Conservation (phyloP, 2,113 vertebrate species). For the Dromiciops gliroides region DNA sequence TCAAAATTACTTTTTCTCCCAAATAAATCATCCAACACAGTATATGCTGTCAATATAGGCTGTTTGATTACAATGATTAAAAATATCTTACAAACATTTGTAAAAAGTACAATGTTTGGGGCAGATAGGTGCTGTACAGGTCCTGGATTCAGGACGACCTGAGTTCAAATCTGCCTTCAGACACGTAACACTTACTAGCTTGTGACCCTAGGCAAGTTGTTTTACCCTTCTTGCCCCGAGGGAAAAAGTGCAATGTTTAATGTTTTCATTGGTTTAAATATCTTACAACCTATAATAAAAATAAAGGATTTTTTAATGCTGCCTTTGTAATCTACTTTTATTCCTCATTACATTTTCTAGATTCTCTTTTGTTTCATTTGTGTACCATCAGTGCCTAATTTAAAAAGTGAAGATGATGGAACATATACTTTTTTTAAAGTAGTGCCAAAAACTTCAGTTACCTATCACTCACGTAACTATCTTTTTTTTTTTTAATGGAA, state of each 20-base stretch:
- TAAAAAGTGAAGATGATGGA: neutral
- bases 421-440: neutral
- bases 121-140: too few relatives aligned
- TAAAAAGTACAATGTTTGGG: neutral
- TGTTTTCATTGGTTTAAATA: too few relatives aligned
- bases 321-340: neutral
- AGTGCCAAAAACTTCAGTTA: neutral
- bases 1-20: neutral
- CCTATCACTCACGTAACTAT: neutral
- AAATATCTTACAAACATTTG: neutral
- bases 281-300: neutral
- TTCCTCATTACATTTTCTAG: neutral
- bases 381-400: neutral
- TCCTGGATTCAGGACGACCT: too few relatives aligned
- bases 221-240: too few relatives aligned
- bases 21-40: neutral
- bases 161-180: too few relatives aligned
- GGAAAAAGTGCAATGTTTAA: neutral
- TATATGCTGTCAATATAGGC: neutral
- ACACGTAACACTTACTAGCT: too few relatives aligned
- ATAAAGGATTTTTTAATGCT: neutral
- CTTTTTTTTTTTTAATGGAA: neutral
- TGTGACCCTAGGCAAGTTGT: too few relatives aligned
- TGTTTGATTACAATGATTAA: neutral
- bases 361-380: neutral